Conservation (phyloP, 2,888 invertebrate species). For the Euphydryas editha region DNA sequence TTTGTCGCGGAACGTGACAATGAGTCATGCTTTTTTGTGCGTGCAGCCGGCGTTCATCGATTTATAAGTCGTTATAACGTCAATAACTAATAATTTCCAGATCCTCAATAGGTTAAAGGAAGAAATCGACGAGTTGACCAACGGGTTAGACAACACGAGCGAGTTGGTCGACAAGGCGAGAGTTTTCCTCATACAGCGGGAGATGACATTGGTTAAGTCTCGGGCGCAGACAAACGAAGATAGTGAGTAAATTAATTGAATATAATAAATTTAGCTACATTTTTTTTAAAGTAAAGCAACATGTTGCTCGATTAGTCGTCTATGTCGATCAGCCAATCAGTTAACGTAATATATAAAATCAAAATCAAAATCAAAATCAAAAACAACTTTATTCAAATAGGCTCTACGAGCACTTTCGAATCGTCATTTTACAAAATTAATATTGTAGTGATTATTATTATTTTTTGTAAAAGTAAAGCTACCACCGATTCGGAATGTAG, state of each 20-base stretch:
- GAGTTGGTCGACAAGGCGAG: constrained; percentile 90
- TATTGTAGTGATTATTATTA: no score
- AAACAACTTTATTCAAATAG: no score
- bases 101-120: constrained; percentile 86
- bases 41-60: no score
- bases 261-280: neutral
- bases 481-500: no score
- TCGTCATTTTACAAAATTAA: no score
- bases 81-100: constrained; percentile 48
- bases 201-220: constrained; percentile 89
- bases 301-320: neutral
- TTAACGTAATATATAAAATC: neutral
- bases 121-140: constrained; percentile 92
- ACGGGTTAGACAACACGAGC: constrained; percentile 81
- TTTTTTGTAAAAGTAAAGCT: no score
- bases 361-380: no score
- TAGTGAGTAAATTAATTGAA: constrained; percentile 49
- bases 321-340: no score
- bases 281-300: neutral
- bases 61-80: no score
- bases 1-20: no score
- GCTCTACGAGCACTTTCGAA: no score
- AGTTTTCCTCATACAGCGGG: constrained; percentile 90
- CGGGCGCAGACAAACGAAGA: constrained; percentile 72
- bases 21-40: no score